phyloP scores from a whole-genome alignment of 2,888 invertebrate genomes.

The Merodon equestris region DNA sequence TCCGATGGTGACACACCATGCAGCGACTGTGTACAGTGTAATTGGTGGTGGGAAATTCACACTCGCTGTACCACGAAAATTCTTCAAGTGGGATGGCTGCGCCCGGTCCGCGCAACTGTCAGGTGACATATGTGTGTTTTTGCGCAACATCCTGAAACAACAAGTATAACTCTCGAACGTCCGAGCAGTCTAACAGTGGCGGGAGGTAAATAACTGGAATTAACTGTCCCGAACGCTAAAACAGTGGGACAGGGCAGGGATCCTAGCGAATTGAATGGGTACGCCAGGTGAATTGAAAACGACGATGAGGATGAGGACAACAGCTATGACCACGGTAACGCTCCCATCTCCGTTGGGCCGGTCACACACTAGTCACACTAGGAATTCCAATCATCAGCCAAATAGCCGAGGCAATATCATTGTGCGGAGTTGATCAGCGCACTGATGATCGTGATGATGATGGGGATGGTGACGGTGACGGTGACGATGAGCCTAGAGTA shows the following conservation, averaged over 20 bases:
- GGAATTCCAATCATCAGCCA: conserved; percentile 67
- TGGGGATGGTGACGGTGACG: conserved; percentile 15
- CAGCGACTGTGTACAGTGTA: conserved; percentile 34
- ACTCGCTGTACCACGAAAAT: conserved; percentile 32
- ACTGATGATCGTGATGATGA: too few relatives aligned
- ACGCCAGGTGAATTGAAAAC: conserved; percentile 58
- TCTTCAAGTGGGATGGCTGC: conserved; percentile 48
- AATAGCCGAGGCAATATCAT: conserved; percentile 52
- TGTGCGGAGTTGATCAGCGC: conserved; percentile 2
- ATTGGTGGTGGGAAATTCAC: conserved; percentile 58
- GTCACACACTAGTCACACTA: conserved; percentile 46
- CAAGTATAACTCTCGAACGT: conserved; percentile 59
- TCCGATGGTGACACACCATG: conserved; percentile 49
- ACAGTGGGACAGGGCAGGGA: conserved; percentile 29
- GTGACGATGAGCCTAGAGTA: conserved; percentile 33
- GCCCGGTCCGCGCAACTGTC: conserved; percentile 25
- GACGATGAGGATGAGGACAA: conserved; percentile 13
- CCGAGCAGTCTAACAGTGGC: conserved; percentile 12
- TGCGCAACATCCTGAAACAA: conserved; percentile 57
- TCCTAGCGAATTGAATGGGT: conserved; percentile 56
- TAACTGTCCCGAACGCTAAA: conserved; percentile 49
- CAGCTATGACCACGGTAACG: conserved; percentile 35
- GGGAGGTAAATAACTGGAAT: conserved; percentile 60
- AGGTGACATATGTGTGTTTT: conserved; percentile 62
- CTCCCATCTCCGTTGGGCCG: conserved; percentile 56